Base-by-base conservation (phyloP, 2,888 invertebrate species). In the Agrotis puta region DNA sequence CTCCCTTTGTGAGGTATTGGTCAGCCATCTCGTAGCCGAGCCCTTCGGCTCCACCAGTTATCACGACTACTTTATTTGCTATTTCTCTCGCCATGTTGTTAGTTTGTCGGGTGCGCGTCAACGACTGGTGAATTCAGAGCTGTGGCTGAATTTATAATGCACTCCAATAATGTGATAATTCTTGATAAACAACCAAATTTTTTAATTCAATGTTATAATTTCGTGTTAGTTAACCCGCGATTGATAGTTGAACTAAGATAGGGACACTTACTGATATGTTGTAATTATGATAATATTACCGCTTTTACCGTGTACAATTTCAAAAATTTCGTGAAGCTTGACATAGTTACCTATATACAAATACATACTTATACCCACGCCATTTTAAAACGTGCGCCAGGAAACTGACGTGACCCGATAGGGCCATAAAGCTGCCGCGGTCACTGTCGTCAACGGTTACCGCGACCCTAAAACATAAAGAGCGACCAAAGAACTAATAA, bases 1-100 rank as follows among this genome's bases (percentile, higher is more conserved):
- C 91, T 59, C 95, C 95, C 71, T 94, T 94, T 64, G 91, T 88
- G 9, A 97, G 87, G 39, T 95, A 92, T 68, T 92, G 92, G 22
- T 91, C 90, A 2, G 93, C 94, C 43, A 94, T 95, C 65, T 91
- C 90, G 39, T 92, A 91, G 2, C 97, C 97, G 43, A 97, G 96
- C 0, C 96, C 96, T 18, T 91, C 90, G 0, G 96, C 96, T 43
- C 93, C 97, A 0, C 97, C 97, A 2, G 97, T 97, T 24, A 97
- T 77, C 0, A 89, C 85, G 4, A 85, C 84, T 5, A 85, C 78
- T 80, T 88, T 89, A 61, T 85, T 82, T 20, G 82, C 82, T 7
- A 87, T 57, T n/a, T 83, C 71, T 66, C 64, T 77, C 4, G 77
- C 80, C 85, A 88, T 85, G 39, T n/a, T 81, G 47, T 57, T 27